Percentiles rank a stretch among this genome's conserved stretches.
These are phyloP conservation scores for Hypsopygia costalis DNA, from an alignment of 2,888 invertebrate genomes.

Conservation along the genomic window DNA sequence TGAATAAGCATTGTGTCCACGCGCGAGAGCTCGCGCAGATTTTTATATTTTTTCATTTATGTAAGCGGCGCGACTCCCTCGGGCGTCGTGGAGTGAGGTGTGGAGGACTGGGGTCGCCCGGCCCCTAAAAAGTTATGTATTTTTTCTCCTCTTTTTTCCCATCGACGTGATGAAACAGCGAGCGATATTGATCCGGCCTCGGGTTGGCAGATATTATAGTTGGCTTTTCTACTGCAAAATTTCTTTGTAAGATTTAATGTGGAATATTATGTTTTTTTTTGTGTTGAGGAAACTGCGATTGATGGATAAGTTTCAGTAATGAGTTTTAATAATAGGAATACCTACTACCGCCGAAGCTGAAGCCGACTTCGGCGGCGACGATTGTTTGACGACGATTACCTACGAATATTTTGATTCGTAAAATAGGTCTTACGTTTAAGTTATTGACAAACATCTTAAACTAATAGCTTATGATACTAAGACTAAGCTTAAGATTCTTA, in stretches of 20 bases:
- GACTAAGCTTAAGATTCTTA: too few relatives aligned
- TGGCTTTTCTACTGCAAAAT: constrained; percentile 17
- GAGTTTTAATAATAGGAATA: too few relatives aligned
- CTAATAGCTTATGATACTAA: too few relatives aligned
- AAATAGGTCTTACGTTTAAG: too few relatives aligned
- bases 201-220: constrained; percentile 36
- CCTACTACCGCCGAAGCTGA: too few relatives aligned
- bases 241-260: constrained; percentile 12
- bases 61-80: constrained; percentile 36
- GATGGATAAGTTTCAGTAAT: too few relatives aligned
- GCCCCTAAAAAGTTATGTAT: constrained; percentile 80
- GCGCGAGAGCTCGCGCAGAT: constrained; percentile 55
- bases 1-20: constrained; percentile 61
- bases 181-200: constrained; percentile 67
- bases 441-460: too few relatives aligned
- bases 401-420: too few relatives aligned
- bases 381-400: too few relatives aligned
- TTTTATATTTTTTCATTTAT: constrained; percentile 58
- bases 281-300: too few relatives aligned
- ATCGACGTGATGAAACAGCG: constrained; percentile 75
- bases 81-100: constrained; percentile 21
- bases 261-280: constrained; percentile 5
- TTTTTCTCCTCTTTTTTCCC: constrained; percentile 78
- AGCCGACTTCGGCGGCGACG: too few relatives aligned
- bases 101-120: constrained; percentile 36